Evolutionary conservation across 2,797 vertebrate genomes (phyloP).

Genomic region (Syndactyla subalaris): DNA sequence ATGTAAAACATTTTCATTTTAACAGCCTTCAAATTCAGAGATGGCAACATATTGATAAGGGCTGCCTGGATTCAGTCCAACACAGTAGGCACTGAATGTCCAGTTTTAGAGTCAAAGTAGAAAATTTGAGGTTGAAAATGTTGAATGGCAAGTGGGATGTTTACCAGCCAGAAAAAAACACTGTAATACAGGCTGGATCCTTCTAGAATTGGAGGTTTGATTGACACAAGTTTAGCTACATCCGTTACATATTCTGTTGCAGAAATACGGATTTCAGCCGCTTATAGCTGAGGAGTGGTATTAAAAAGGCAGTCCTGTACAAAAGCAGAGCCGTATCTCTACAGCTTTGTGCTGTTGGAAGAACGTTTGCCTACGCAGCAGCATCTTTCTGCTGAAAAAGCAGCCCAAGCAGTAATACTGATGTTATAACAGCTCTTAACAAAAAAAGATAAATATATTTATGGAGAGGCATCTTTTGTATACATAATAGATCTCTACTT

Average conservation of each 20-base stretch:
- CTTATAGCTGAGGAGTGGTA: neutral
- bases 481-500: neutral
- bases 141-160: neutral
- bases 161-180: neutral
- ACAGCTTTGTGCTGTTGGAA: neutral
- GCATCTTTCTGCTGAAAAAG: neutral
- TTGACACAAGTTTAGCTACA: conserved; percentile 1
- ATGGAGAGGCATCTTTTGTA: neutral
- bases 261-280: neutral
- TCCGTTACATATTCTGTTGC: conserved; percentile 12
- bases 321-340: neutral
- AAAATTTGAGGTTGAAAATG: neutral
- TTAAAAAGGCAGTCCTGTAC: conserved; percentile 1
- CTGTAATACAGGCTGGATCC: neutral
- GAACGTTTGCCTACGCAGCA: neutral
- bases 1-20: neutral
- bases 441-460: neutral
- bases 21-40: neutral
- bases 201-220: conserved; percentile 35
- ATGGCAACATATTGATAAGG: neutral
- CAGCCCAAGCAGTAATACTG: neutral
- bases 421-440: neutral
- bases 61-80: neutral
- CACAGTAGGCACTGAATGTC: neutral
- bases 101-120: neutral